Base-by-base conservation (phyloP, 2,797 vertebrate genomes). In the Cephalopachus bancanus region DNA sequence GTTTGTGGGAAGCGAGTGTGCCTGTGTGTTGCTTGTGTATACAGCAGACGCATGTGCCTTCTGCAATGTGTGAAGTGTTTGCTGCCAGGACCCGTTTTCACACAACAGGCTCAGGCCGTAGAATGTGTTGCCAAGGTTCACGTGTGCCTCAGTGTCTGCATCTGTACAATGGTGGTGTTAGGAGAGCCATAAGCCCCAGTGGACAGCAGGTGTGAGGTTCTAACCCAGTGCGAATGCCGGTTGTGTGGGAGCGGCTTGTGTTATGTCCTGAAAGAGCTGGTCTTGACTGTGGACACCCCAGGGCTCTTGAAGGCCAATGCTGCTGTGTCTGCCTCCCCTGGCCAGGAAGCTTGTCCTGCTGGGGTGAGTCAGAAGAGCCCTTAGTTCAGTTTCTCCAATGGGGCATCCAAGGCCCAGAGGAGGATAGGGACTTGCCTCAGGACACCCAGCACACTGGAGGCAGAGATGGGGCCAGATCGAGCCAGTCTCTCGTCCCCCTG, bases 211-310 rank as follows among this genome's bases (percentile, higher is more conserved):
- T 74, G 55, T 8, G 55, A 71, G 1, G n/a, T 49, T 69, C 85
- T 20, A 6, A 44, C 17, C 44, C 19, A 33, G 7, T 14, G 22
- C 26, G n/a, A 51, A 10, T 5, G 17, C 62, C 1, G 7, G 4
- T 8, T 28, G 20, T 8, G 1, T 2, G 12, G 28, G 53, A n/a
- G 75, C 16, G n/a, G 69, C 19, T 2, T 11, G 0, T 12, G 5
- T 6, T 16, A 57, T 87, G 87, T 67, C 55, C 76, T 30, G 60
- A 51, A 65, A 49, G 57, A 76, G 15, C 1, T 1, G 37, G 37
- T 22, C 7, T 3, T 24, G 7, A 22, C 37, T 0, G 1, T 17
- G 19, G 79, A 22, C 12, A 1, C 37, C 79, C 55, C 65, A 10
- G 14, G 15, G 60, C 57, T 37, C 24, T 28, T 74, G 1, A 89